Base-by-base conservation (phyloP, 2,888 invertebrate genomes). In the Acholoe squamosa region DNA sequence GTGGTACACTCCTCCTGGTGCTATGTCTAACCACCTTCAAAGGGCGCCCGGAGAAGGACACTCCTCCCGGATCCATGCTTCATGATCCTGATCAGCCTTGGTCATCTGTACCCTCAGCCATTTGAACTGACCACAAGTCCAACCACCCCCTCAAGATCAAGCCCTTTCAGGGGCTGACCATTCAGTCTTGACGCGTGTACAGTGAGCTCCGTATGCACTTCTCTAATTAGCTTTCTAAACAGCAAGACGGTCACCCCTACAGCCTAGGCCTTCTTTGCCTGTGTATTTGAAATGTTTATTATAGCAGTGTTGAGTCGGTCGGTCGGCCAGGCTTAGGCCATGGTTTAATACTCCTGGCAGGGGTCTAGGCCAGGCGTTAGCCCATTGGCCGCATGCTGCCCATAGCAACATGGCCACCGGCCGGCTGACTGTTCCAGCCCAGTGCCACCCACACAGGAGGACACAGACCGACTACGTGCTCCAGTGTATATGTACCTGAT, bases 181-280 rank as follows among this genome's bases (percentile, higher is more conserved):
- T 10, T 43, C 43, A 43, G 5, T 43, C 43, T 10, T 43, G 43
- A 43, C 43, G 43, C 43, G 43, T 43, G 43, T 3, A 43, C 43
- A 10, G 43, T 3, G 43, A 43, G 43, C 43, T 43, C 43, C 10
- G 43, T 43, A 43, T 43, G 43, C 43, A 16, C 31, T 76, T 76
- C n/a, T 16, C 31, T 76, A 76, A 76, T 76, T 76, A 76, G 76
- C 76, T 76, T 76, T 76, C 76, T 31, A 31, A 31, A 76, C 61
- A 76, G 76, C 76, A 76, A 76, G 31, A 16, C 76, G 76, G 25
- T 31, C 31, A 25, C 31, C 14, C 76, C 76, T 5, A 25, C 14
- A 31, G 31, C 76, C 31, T 5, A 0, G 28, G 25, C 76, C 14
- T 76, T n/a, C 25, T 76, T 19, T 76, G 76, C 16, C 76, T 31